phyloP scores from a whole-genome alignment of 2,888 invertebrate species.

The Dolichopus griseipennis region DNA sequence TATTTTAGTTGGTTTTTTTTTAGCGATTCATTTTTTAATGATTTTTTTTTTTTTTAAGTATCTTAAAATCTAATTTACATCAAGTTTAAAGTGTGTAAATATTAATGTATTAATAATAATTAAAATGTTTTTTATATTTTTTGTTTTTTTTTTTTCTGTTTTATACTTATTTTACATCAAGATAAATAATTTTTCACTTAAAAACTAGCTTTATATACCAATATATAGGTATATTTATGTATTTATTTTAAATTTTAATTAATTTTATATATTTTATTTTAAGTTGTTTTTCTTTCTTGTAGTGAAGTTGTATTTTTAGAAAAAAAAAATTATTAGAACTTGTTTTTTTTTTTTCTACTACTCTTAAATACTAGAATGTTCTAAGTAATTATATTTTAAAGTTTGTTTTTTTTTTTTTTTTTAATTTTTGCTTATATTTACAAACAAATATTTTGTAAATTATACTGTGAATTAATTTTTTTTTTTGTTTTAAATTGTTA shows the following conservation, averaged over 20 bases:
- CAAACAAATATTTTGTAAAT: conserved; percentile 1
- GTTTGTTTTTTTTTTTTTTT: not conserved
- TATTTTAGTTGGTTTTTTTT: not conserved
- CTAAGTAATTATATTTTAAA: no score
- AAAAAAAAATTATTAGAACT: not conserved
- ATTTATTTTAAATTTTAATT: not conserved
- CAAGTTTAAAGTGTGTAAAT: not conserved
- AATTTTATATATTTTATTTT: not conserved
- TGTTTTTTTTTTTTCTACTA: not conserved
- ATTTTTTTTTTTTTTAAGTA: not conserved
- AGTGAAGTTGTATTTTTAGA: conserved; percentile 2
- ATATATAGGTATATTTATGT: no score
- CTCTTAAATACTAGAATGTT: not conserved
- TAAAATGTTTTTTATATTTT: not conserved
- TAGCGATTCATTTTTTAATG: no score
- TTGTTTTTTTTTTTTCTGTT: not conserved
- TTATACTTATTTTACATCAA: no score
- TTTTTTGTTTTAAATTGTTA: no score
- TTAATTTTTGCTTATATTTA: not conserved
- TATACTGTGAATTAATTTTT: not conserved
- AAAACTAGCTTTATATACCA: no score
- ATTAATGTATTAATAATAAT: not conserved
- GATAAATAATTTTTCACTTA: not conserved
- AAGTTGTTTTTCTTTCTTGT: not conserved
- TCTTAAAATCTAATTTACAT: not conserved